A percentile compares a stretch with the other conserved stretches of the same genome.
Conservation (phyloP, 2,113 vertebrate genomes). For the Columbina picui region DNA sequence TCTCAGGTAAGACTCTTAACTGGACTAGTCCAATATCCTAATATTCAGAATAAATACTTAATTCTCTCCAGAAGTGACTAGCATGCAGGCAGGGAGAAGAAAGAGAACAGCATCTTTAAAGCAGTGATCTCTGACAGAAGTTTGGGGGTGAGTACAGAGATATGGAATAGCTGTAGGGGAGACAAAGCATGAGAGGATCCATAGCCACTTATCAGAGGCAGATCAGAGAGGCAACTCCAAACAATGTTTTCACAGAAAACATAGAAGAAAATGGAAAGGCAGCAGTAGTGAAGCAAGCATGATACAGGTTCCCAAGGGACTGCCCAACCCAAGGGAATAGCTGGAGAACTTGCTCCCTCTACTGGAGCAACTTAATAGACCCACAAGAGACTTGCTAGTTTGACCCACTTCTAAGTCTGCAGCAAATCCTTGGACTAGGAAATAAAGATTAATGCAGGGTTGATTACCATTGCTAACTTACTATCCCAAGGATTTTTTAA, state of each 20-base stretch:
- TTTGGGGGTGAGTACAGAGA: not conserved
- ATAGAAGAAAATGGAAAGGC: not conserved
- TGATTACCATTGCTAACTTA: not conserved
- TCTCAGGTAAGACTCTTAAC: not conserved
- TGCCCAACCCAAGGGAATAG: not conserved
- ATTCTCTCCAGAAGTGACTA: not conserved
- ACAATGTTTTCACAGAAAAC: not conserved
- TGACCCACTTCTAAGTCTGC: not conserved
- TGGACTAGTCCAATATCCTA: not conserved
- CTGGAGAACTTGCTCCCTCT: slow-evolving; percentile 43
- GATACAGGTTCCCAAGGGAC: not conserved
- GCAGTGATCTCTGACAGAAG: not conserved
- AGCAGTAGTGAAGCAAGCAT: not conserved
- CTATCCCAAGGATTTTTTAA: not conserved
- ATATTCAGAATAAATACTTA: not conserved
- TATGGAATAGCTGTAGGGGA: not conserved
- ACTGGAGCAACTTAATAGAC: not conserved
- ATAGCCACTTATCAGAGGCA: not conserved
- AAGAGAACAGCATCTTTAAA: not conserved
- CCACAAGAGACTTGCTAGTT: not conserved
- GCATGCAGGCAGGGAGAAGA: not conserved
- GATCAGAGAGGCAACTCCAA: not conserved
- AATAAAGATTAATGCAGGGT: not conserved
- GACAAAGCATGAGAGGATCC: not conserved
- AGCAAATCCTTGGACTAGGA: not conserved